These are phyloP conservation scores for Synergus umbraculus DNA, from an alignment of 2,888 invertebrate genomes.

Conservation along the genomic window DNA sequence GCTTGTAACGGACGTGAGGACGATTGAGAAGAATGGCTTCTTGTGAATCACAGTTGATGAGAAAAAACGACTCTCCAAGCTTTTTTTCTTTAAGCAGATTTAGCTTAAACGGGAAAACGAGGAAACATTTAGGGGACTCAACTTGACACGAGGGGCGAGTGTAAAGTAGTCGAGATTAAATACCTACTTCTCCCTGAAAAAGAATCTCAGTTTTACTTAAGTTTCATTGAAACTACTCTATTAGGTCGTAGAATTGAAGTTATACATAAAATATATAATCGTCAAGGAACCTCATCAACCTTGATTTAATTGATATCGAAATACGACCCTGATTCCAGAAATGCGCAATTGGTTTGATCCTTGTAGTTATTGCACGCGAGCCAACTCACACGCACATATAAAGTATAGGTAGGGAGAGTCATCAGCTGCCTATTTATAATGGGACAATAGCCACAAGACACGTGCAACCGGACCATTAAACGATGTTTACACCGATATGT, in stretches of 20 bases:
- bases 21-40: conserved; percentile 11
- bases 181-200: neutral
- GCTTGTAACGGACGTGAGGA: neutral
- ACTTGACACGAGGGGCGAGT: conserved; percentile 50
- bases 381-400: conserved; percentile 24
- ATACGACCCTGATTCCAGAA: neutral
- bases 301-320: conserved; percentile 23
- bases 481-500: conserved; percentile 58
- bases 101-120: neutral
- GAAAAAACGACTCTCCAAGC: neutral
- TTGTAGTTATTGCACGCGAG: conserved; percentile 26
- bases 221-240: neutral
- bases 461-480: conserved; percentile 59
- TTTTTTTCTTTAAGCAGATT: neutral
- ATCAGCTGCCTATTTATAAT: conserved; percentile 48
- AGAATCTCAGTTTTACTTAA: neutral
- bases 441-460: conserved; percentile 50
- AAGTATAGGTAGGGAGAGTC: conserved; percentile 23
- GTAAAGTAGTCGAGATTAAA: conserved; percentile 55
- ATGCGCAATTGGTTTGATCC: conserved; percentile 27
- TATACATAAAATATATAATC: too few species aligned
- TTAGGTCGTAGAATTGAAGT: too few species aligned
- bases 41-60: neutral
- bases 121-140: conserved; percentile 39
- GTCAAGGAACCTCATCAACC: neutral